Conservation (phyloP, 2,797 vertebrate species). For the Schizopygopsis malacanthus region DNA sequence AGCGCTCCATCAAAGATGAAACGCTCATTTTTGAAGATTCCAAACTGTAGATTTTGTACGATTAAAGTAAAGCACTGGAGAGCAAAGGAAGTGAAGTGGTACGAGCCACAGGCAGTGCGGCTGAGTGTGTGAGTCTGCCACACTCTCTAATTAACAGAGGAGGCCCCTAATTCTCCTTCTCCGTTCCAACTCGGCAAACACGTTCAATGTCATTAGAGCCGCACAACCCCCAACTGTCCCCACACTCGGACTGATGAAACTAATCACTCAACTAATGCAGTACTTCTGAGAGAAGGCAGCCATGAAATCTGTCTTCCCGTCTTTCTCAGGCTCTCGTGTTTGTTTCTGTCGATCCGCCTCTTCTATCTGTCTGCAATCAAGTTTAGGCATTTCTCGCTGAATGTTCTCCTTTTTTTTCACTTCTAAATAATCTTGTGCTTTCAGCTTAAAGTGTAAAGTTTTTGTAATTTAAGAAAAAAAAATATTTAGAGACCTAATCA, state of each 20-base stretch:
- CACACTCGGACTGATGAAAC: constrained; percentile 64
- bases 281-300: constrained; percentile 44
- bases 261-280: constrained; percentile 67
- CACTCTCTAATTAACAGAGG: constrained; percentile 64
- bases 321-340: not conserved
- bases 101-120: constrained; percentile 39
- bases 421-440: not conserved
- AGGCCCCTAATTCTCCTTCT: constrained; percentile 63
- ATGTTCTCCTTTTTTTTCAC: not conserved
- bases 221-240: constrained; percentile 57
- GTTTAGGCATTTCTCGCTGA: not conserved
- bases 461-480: not conserved
- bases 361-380: not conserved
- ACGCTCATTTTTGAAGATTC: not conserved
- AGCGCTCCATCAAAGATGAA: not conserved
- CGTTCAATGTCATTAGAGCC: constrained; percentile 66
- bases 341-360: not conserved
- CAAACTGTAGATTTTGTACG: not conserved
- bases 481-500: not conserved
- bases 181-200: constrained; percentile 64
- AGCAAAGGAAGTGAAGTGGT: constrained; percentile 41
- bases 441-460: not conserved
- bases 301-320: constrained; percentile 22
- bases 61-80: constrained; percentile 26
- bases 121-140: constrained; percentile 38